A percentile compares a stretch with the other conserved stretches of the same genome.
These are phyloP conservation scores for Agrotis exclamationis DNA, from an alignment of 2,888 invertebrate species.

Conservation along the genomic window DNA sequence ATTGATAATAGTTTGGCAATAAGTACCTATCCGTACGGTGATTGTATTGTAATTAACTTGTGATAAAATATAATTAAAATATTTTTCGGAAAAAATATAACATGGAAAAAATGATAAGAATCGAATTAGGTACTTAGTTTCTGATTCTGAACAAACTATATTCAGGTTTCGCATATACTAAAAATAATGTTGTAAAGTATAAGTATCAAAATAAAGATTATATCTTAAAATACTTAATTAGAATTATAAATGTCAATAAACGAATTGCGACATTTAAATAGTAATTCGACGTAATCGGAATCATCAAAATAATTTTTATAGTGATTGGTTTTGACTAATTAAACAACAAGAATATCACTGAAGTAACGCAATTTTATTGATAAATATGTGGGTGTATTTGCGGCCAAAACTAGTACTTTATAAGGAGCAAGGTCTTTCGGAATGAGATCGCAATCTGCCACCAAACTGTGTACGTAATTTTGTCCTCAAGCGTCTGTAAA, in stretches of 20 bases:
- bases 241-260: not conserved
- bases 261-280: not conserved
- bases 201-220: too few relatives aligned
- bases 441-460: conserved; percentile 23
- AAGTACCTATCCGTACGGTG: too few relatives aligned
- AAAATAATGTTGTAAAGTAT: too few relatives aligned
- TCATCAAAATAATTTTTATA: not conserved
- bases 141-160: too few relatives aligned
- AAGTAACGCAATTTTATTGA: not conserved
- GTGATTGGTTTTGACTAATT: not conserved
- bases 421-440: conserved; percentile 32
- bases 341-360: not conserved
- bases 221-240: not conserved
- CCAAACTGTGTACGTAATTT: conserved; percentile 14
- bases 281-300: not conserved
- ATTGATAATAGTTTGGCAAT: too few relatives aligned
- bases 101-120: too few relatives aligned
- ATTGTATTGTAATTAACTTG: too few relatives aligned
- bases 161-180: too few relatives aligned
- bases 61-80: too few relatives aligned
- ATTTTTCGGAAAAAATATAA: too few relatives aligned
- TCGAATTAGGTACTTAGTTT: too few relatives aligned
- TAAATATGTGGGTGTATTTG: not conserved
- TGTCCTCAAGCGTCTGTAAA: conserved; percentile 13
- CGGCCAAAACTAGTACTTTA: conserved; percentile 15